These are phyloP conservation scores for Pseudonaja textilis DNA, from an alignment of 2,113 vertebrate species.

Conservation along the genomic window DNA sequence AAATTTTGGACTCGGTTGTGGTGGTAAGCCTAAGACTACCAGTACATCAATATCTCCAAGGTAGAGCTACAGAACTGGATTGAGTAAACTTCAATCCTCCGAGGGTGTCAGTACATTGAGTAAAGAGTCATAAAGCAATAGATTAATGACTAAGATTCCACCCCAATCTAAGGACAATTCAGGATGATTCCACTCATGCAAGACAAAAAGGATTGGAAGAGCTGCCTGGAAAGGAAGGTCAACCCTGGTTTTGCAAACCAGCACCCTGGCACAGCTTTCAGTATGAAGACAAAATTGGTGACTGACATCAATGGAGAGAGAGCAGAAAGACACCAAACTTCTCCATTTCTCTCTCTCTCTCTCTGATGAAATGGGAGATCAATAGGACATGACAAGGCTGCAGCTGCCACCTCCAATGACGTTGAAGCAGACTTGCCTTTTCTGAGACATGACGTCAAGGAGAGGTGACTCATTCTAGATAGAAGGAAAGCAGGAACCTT, in stretches of 20 bases:
- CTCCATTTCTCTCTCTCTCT: background rate
- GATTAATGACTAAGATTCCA: background rate
- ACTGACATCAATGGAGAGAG: background rate
- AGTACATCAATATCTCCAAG: background rate
- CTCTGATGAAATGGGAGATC: background rate
- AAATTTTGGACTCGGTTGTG: background rate
- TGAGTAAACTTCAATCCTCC: background rate
- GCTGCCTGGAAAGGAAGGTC: background rate
- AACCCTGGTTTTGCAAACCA: background rate
- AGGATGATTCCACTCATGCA: background rate
- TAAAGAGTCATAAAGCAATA: background rate
- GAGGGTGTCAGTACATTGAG: background rate
- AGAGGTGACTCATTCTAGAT: conserved; percentile 41
- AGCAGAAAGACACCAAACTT: accelerated
- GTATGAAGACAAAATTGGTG: background rate
- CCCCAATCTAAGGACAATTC: background rate
- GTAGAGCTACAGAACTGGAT: background rate
- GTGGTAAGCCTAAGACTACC: background rate
- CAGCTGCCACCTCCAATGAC: conserved; percentile 16
- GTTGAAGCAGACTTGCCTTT: conserved; percentile 6
- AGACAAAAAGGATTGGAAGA: background rate
- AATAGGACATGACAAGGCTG: background rate
- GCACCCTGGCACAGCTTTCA: background rate
- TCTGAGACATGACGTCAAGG: conserved; percentile 39
- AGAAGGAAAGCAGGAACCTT: background rate